phyloP scores from a whole-genome alignment of 2,888 invertebrate species.

The Aphidoletes aphidimyza region DNA sequence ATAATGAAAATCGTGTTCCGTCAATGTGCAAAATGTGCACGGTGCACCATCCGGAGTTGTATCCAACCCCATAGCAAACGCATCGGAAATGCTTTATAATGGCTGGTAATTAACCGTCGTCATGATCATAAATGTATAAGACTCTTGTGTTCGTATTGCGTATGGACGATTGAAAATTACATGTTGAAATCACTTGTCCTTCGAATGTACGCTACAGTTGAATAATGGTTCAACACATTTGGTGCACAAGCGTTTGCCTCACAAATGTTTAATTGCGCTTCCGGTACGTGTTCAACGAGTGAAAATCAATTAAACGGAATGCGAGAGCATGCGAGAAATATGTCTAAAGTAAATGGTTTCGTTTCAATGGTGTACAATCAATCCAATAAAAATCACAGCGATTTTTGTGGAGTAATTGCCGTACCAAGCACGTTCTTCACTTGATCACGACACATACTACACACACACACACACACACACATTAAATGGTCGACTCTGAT shows the following conservation, averaged over 20 bases:
- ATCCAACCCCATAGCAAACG: no score
- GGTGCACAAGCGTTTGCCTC: neutral
- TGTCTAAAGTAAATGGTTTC: neutral
- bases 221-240: neutral
- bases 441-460: neutral
- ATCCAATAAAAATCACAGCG: neutral
- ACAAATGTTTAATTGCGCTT: constrained; percentile 7
- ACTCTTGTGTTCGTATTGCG: neutral
- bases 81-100: constrained; percentile 29
- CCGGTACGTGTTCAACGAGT: constrained; percentile 39
- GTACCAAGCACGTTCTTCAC: constrained; percentile 2
- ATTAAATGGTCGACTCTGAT: neutral
- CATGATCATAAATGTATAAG: neutral
- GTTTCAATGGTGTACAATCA: constrained; percentile 1
- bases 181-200: neutral
- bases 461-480: no score
- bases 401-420: neutral
- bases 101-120: neutral
- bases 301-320: constrained; percentile 43
- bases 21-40: no score
- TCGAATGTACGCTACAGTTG: neutral
- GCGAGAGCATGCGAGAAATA: neutral
- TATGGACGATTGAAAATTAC: neutral
- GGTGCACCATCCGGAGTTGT: no score
- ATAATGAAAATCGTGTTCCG: no score